Conservation (phyloP, 2,113 vertebrate genomes). For the Columba janthina region DNA sequence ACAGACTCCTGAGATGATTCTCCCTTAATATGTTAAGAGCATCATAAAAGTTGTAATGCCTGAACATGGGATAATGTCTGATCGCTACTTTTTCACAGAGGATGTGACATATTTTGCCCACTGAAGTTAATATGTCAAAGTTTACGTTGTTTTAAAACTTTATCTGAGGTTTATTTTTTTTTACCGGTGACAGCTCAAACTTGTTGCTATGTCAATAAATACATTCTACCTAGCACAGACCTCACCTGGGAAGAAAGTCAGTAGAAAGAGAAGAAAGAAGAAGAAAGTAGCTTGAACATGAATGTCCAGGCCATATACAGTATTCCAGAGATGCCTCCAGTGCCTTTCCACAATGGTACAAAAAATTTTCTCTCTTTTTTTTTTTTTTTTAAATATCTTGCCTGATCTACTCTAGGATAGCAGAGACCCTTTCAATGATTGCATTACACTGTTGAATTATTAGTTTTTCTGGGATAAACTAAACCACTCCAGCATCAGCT, state of each 20-base stretch:
- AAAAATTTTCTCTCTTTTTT: not conserved
- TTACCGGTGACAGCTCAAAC: not conserved
- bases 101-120: not conserved
- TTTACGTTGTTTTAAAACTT: slow-evolving; percentile 30
- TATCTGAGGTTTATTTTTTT: not conserved
- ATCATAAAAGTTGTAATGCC: not conserved
- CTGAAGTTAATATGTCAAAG: slow-evolving; percentile 10
- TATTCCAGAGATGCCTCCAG: not conserved
- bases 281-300: not conserved
- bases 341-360: not conserved
- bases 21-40: not conserved
- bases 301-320: not conserved
- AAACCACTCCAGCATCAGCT: not conserved
- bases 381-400: not conserved
- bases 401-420: not conserved
- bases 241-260: not conserved
- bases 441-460: not conserved
- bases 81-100: not conserved
- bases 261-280: not conserved
- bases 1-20: not conserved
- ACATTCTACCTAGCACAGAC: not conserved
- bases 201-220: not conserved
- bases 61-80: not conserved
- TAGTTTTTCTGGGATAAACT: not conserved
- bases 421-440: not conserved